Base-by-base conservation (phyloP, 2,888 invertebrate species). In the Ramazzottius varieornatus region DNA sequence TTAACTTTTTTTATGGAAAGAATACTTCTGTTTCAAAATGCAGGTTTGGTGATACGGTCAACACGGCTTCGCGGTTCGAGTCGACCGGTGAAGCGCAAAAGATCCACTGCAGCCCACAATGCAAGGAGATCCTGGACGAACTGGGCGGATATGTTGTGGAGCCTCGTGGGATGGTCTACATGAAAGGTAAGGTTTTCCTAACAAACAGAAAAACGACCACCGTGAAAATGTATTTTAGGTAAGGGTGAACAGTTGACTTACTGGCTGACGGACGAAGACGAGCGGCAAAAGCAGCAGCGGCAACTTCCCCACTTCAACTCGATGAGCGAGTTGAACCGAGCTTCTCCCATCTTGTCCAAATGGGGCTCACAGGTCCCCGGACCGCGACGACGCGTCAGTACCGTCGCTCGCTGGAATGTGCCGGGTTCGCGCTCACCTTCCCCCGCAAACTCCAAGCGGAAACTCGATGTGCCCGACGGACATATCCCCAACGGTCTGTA, bases 61-160 rank as follows among this genome's bases (percentile, higher is more conserved):
- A 54, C 29, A 54, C 54, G 54, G 29, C 54, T 29, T n/a, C 20
- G 16, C 54, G 54, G 4, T 54, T 24, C 24, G 54, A 54, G 29
- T 54, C 54, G 8, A 54, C 54, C 24, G 54, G 54, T n/a, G n/a
- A 24, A 54, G 76, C 76, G 16, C 68, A 76, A 64, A 73, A 73
- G 66, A 76, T 77, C 32, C 77, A 77, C 68, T 73, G 74, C 65
- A 76, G 76, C n/a, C 67, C 69, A 40, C 71, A 72, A 29, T 73
- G 73, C 46, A 73, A 74, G 63, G 70, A 70, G 1, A 66, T 78
- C 1, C 69, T 78, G 2, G 73, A 75, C 33, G 70, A 72, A 65
- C 70, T 78, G 16, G 76, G 77, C 8, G 78, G 78, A 1, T 78
- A 76, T 68, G 69, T 68, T 20, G 65, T 75, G 1, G 73, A 73